Evolutionary conservation across 2,888 invertebrate genomes (phyloP).

Genomic region (Leptinotarsa peninsularis): DNA sequence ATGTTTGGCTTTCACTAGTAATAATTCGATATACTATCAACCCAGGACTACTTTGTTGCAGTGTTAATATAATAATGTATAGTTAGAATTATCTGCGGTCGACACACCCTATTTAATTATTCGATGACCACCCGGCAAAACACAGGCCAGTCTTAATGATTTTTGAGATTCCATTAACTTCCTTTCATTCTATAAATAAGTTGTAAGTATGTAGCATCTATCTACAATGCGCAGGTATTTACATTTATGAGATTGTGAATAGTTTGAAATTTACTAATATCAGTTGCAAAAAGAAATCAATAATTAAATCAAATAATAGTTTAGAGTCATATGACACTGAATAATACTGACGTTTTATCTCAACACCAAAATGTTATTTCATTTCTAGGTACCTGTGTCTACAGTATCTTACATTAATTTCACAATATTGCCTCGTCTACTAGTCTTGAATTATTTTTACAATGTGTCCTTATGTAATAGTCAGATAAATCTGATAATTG

Average conservation of each 20-base stretch:
- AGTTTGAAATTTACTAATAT: slow-evolving; percentile 26
- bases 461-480: too few relatives aligned
- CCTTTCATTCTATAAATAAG: background rate
- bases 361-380: too few relatives aligned
- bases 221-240: too few relatives aligned
- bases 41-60: background rate
- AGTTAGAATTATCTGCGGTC: background rate
- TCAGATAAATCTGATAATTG: too few relatives aligned
- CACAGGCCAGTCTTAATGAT: background rate
- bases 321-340: too few relatives aligned
- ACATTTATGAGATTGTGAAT: slow-evolving; percentile 30
- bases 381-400: too few relatives aligned
- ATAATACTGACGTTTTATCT: too few relatives aligned
- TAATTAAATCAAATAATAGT: slow-evolving; percentile 18
- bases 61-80: slow-evolving; percentile 15
- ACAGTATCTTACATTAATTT: too few relatives aligned
- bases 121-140: background rate
- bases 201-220: background rate
- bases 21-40: background rate
- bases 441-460: too few relatives aligned
- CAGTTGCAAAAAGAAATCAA: slow-evolving; percentile 31
- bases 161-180: background rate
- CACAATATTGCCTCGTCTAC: too few relatives aligned
- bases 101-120: background rate
- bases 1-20: too few relatives aligned